Evolutionary conservation across 2,113 vertebrate genomes (phyloP).

Genomic region (Ifrita kowaldi): DNA sequence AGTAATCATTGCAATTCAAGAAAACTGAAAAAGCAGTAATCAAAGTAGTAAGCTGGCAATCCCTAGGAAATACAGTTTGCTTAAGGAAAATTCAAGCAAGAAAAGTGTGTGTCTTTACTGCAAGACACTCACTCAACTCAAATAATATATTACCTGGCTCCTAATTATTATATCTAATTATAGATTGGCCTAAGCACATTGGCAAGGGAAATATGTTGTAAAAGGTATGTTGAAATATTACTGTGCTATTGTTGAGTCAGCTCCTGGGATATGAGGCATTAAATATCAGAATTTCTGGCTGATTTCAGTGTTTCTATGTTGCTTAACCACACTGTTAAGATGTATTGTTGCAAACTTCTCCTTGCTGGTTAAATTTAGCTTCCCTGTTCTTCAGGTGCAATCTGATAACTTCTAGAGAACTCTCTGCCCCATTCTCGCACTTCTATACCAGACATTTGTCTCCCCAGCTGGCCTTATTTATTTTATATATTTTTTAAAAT

Average conservation of each 20-base stretch:
- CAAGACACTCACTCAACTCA: not conserved
- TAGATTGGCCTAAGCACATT: not conserved
- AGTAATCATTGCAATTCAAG: not conserved
- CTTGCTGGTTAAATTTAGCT: not conserved
- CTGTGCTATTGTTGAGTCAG: conserved; percentile 11
- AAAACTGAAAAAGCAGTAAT: not conserved
- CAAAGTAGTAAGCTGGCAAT: not conserved
- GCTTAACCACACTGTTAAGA: not conserved
- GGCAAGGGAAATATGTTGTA: not conserved
- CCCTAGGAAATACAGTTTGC: not conserved
- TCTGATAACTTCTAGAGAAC: not conserved
- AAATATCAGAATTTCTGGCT: not conserved
- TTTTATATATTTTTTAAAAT: not conserved
- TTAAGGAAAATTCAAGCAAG: not conserved
- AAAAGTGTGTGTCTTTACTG: not conserved
- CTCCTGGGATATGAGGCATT: not conserved
- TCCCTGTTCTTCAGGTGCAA: not conserved
- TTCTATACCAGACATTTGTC: not conserved
- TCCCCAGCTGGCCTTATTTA: not conserved
- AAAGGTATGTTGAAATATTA: conserved; percentile 15
- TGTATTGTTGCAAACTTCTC: not conserved
- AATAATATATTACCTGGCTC: not conserved
- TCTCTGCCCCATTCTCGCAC: not conserved
- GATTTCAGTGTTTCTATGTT: conserved; percentile 6
- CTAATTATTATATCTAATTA: conserved; percentile 31